Base-by-base conservation (phyloP, 2,113 vertebrate species). In the Ursus arctos region DNA sequence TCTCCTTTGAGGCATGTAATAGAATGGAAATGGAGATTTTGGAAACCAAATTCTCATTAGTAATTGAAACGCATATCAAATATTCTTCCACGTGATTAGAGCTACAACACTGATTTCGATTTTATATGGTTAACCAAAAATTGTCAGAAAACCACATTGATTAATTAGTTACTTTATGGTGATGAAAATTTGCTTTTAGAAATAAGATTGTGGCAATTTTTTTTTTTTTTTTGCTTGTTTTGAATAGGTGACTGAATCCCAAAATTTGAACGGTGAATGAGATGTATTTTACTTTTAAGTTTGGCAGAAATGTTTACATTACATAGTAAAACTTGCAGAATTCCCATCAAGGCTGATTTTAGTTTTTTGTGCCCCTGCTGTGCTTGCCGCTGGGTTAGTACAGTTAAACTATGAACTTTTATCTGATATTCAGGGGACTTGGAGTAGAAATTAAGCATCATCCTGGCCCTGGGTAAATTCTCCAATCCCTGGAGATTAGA, bases 11-110 rank as follows among this genome's bases (percentile, higher is more conserved):
- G 79, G 36, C 14, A 74, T 40, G 12, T 53, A 94, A 49, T 12
- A 40, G 26, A 59, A 71, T 88, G 24, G 77, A 88, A 97, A 93
- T 16, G 31, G 55, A 88, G 16, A 85, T 80, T 88, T 88, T 82
- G 79, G 71, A 28, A 85, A n/a, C 24, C 53, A 96, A 97, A 96
- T 95, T 92, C 65, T 91, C 84, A 72, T 88, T 96, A 96, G n/a
- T 95, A 91, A 79, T 79, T 97, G 89, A 63, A 93, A 63, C 13
- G 59, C 47, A 96, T 31, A 61, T 88, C 90, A 24, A 83, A 86
- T 96, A 81, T 82, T 55, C 9, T 96, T 94, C 63, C 40, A 79
- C 49, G 43, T 85, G 88, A 77, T 90, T 94, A 94, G 16, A 97
- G 47, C 13, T 84, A 71, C 28, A 13, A 65, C 3, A 79, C 24